A percentile compares a stretch with the other conserved stretches of the same genome.
Evolutionary conservation across 2,797 vertebrate genomes (phyloP).

Genomic region (Chelon auratus): DNA sequence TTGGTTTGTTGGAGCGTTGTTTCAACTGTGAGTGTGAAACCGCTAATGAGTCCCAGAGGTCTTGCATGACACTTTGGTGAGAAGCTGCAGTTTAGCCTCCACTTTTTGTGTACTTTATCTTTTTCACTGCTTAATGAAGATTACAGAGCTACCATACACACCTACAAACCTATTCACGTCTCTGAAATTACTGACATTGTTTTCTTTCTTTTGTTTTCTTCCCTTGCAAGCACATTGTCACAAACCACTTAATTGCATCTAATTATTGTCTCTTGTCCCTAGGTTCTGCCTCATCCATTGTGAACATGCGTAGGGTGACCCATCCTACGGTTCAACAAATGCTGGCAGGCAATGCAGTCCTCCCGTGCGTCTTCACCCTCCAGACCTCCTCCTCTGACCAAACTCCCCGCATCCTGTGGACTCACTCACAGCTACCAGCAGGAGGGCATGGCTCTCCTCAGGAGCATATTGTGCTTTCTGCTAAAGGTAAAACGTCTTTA

Average conservation of each 20-base stretch:
- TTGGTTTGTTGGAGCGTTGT: not conserved
- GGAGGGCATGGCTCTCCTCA: conserved; percentile 69
- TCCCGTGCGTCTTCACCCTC: conserved; percentile 91
- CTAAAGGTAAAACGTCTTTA: conserved; percentile 66
- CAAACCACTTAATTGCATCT: conserved; percentile 3
- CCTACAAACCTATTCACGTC: conserved; percentile 5
- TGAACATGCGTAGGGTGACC: conserved; percentile 88
- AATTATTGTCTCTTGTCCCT: conserved; percentile 11
- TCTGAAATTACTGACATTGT: not conserved
- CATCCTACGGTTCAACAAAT: conserved; percentile 78
- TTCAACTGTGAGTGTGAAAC: conserved; percentile 21
- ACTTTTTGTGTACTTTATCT: conserved; percentile 7
- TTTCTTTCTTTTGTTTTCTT: conserved; percentile 14
- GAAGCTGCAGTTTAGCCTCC: conserved; percentile 16
- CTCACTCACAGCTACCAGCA: conserved; percentile 77
- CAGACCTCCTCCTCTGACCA: conserved; percentile 65
- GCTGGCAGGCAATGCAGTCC: conserved; percentile 86
- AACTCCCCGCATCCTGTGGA: conserved; percentile 90
- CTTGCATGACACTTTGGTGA: conserved; percentile 21
- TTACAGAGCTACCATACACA: conserved; percentile 5
- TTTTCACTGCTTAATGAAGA: conserved; percentile 2
- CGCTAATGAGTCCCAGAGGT: conserved; percentile 57
- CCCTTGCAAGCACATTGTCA: not conserved
- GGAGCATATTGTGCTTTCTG: conserved; percentile 86
- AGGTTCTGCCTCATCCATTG: conserved; percentile 84